These are phyloP conservation scores for Anser brachyrhynchus DNA, from an alignment of 2,113 vertebrate genomes.

Conservation along the genomic window DNA sequence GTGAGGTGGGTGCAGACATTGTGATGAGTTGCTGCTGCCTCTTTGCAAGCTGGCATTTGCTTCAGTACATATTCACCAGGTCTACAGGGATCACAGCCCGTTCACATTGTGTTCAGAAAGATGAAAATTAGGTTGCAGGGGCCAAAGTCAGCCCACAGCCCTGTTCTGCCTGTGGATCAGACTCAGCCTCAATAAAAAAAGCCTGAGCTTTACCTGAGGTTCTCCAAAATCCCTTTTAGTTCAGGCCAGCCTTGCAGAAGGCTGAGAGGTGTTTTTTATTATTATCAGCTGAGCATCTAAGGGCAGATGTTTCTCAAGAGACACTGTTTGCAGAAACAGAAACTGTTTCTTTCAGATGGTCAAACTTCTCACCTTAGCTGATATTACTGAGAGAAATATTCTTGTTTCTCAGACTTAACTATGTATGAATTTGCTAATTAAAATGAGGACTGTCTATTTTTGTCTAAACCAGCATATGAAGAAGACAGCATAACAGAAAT, in stretches of 20 bases:
- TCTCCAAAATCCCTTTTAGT: neutral
- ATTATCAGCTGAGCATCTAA: neutral
- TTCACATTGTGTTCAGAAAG: neutral
- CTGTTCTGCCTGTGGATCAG: neutral
- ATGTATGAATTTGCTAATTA: slow-evolving; percentile 44
- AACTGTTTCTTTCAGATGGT: neutral
- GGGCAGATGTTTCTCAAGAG: neutral
- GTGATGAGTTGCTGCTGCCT: neutral
- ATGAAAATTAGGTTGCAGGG: rapidly evolving
- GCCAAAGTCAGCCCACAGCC: neutral
- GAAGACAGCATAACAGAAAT: neutral
- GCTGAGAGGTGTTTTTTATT: neutral
- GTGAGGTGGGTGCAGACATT: neutral
- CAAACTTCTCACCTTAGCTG: slow-evolving; percentile 26
- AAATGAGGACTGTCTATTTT: slow-evolving; percentile 20
- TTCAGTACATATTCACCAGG: neutral
- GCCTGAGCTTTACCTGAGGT: neutral
- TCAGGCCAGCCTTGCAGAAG: neutral
- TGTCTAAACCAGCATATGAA: neutral
- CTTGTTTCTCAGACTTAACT: slow-evolving; percentile 36
- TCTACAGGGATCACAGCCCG: neutral
- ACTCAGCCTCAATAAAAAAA: neutral
- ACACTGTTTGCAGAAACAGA: neutral
- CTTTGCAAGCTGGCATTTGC: neutral
- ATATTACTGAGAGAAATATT: neutral